Evolutionary conservation across 1,140 invertebrate species (phyloP).

Genomic region (Drosophila funebris): DNA sequence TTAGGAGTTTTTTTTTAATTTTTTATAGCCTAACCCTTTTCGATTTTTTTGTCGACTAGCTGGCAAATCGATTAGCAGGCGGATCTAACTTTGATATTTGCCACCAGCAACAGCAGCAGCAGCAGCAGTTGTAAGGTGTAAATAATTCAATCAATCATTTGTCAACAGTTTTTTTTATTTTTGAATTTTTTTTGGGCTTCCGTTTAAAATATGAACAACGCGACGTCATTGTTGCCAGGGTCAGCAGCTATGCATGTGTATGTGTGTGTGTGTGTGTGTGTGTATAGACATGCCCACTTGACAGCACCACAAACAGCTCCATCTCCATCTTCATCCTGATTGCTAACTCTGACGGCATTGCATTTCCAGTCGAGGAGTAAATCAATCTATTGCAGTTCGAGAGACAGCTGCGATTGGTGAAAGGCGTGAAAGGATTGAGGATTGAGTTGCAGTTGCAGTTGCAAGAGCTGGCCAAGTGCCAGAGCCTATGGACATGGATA

Average conservation of each 20-base stretch:
- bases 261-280: no score
- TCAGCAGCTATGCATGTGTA: slow-evolving; percentile 36
- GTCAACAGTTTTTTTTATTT: slow-evolving; percentile 76
- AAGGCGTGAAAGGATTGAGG: slow-evolving; percentile 77
- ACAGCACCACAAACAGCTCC: no score
- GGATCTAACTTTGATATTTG: slow-evolving; percentile 76
- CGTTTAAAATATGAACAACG: slow-evolving; percentile 42
- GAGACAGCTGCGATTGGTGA: slow-evolving; percentile 61
- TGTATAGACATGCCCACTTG: slow-evolving; percentile 8
- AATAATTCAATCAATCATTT: slow-evolving; percentile 83
- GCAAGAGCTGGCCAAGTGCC: not conserved
- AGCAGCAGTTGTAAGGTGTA: slow-evolving; percentile 73
- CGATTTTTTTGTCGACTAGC: slow-evolving; percentile 23
- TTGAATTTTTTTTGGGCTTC: no score
- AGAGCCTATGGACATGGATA: slow-evolving; percentile 39
- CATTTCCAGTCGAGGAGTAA: slow-evolving; percentile 56
- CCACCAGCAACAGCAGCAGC: no score
- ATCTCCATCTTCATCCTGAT: slow-evolving; percentile 51
- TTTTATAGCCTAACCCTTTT: slow-evolving; percentile 57
- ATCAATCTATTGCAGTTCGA: slow-evolving; percentile 57
- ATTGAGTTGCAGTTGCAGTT: slow-evolving; percentile 38
- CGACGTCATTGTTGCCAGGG: slow-evolving; percentile 49
- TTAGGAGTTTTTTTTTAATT: slow-evolving; percentile 63
- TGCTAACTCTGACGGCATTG: slow-evolving; percentile 45
- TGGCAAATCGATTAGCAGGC: slow-evolving; percentile 78